Percentiles rank a stretch among this genome's conserved stretches.
Evolutionary conservation across 2,888 invertebrate genomes (phyloP).

Genomic region (Andrena camellia): DNA sequence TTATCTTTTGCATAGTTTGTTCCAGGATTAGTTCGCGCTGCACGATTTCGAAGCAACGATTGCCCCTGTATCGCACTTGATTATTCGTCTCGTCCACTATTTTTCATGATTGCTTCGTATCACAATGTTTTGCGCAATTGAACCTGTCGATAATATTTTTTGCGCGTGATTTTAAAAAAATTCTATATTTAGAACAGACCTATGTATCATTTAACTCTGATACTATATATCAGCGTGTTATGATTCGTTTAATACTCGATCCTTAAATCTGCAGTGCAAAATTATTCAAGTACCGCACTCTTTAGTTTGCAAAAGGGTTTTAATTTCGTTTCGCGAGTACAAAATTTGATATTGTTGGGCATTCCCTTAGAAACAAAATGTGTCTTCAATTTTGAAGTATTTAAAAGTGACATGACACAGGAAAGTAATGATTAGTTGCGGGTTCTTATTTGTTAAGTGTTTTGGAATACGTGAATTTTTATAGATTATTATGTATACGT

Average conservation of each 20-base stretch:
- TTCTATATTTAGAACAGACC: conserved; percentile 24
- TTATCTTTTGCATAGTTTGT: background rate
- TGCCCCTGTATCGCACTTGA: background rate
- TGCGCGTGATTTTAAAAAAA: background rate
- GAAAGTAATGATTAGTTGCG: background rate
- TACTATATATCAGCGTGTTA: conserved; percentile 1
- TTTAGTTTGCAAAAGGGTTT: background rate
- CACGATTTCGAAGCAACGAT: background rate
- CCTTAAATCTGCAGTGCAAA: background rate
- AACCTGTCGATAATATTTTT: background rate
- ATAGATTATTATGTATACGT: too few species aligned
- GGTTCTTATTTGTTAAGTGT: background rate
- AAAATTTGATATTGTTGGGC: background rate
- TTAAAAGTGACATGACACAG: background rate
- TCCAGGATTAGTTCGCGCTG: conserved; percentile 9
- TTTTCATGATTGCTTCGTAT: background rate
- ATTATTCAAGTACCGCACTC: background rate
- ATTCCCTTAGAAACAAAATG: background rate
- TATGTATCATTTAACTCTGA: conserved; percentile 2
- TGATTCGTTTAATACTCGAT: background rate
- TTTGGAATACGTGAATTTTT: background rate
- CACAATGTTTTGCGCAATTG: background rate
- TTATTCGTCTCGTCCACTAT: background rate
- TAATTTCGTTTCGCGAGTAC: background rate
- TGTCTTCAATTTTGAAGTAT: background rate